Evolutionary conservation across 2,797 vertebrate genomes (phyloP).

Genomic region (Atherinosoma microstoma): DNA sequence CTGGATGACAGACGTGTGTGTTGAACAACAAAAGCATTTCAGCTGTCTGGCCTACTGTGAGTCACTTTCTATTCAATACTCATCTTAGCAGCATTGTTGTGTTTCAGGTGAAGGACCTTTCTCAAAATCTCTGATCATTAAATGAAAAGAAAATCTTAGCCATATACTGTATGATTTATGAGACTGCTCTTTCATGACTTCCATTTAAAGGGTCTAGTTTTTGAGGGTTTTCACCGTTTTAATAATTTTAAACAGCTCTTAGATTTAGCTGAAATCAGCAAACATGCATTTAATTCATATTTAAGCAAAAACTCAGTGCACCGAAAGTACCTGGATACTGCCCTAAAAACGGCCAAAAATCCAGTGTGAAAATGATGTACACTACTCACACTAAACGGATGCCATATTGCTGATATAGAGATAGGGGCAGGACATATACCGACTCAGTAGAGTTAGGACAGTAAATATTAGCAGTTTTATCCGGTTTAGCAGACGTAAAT

Average conservation of each 20-base stretch:
- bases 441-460: too few species aligned
- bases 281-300: not conserved
- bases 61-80: constrained; percentile 31
- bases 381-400: too few species aligned
- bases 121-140: constrained; percentile 14
- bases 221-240: not conserved
- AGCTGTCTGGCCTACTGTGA: constrained; percentile 10
- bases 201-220: not conserved
- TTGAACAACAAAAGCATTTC: constrained; percentile 53
- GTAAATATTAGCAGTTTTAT: too few species aligned
- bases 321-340: too few species aligned
- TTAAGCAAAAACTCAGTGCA: too few species aligned
- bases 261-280: not conserved
- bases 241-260: not conserved
- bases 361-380: too few species aligned
- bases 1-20: constrained; percentile 59
- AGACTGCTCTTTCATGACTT: not conserved
- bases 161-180: not conserved
- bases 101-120: constrained; percentile 6
- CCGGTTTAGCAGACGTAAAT: too few species aligned
- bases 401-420: too few species aligned
- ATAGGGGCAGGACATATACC: too few species aligned
- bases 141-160: not conserved
- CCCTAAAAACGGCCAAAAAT: too few species aligned
- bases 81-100: constrained; percentile 19